Evolutionary conservation across 2,888 invertebrate species (phyloP).

Genomic region (Spicauda simplicius): DNA sequence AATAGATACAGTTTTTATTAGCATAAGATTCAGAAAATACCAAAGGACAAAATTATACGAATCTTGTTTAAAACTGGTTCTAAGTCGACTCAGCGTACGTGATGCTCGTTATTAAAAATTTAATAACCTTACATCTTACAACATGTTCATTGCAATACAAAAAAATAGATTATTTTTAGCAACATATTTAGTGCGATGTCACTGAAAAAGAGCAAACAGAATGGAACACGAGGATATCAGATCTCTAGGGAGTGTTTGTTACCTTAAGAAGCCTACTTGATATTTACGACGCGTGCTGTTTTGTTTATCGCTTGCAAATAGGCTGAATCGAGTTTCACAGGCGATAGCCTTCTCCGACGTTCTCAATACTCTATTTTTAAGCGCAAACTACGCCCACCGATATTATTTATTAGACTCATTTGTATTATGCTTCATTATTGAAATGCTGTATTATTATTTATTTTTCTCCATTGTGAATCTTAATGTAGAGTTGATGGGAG

Average conservation of each 20-base stretch:
- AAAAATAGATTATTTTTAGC: conserved; percentile 10
- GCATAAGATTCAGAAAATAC: conserved; percentile 24
- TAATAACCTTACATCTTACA: conserved; percentile 43
- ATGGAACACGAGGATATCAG: conserved; percentile 7
- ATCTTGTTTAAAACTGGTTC: conserved; percentile 64
- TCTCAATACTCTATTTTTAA: conserved; percentile 21
- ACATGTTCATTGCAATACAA: conserved; percentile 8
- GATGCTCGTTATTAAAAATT: conserved; percentile 63
- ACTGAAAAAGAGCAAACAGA: conserved; percentile 9
- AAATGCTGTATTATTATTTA: conserved; percentile 1
- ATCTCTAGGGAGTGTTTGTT: conserved; percentile 27
- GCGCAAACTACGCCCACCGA: conserved; percentile 15
- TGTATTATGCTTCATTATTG: conserved; percentile 3
- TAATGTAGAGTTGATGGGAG: not conserved
- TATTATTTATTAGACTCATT: conserved; percentile 19
- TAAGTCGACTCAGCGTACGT: conserved; percentile 47
- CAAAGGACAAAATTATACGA: conserved; percentile 38
- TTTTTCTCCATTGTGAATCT: not conserved
- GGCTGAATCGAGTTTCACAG: conserved; percentile 26
- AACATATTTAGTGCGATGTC: conserved; percentile 43
- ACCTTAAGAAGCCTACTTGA: conserved; percentile 23
- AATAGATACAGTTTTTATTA: conserved; percentile 18
- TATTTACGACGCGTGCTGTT: conserved; percentile 29
- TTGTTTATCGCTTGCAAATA: conserved; percentile 30
- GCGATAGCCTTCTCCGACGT: conserved; percentile 16